A percentile compares a stretch with the other conserved stretches of the same genome.
phyloP scores from a whole-genome alignment of 2,888 invertebrate species.

The Odontocolon sp. region DNA sequence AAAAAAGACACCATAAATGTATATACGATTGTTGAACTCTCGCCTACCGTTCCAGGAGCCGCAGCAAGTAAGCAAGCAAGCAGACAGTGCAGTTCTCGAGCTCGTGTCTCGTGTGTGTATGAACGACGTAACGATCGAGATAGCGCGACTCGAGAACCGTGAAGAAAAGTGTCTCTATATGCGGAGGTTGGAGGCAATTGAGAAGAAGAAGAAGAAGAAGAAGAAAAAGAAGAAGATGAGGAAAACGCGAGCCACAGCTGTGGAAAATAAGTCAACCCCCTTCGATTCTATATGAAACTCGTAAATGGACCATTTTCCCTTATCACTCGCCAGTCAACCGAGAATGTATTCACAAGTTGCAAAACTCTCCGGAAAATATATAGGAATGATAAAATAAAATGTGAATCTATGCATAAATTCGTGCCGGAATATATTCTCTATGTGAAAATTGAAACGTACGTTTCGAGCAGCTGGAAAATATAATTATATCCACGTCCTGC shows the following conservation, averaged over 20 bases:
- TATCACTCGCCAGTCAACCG: conserved; percentile 17
- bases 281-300: conserved; percentile 35
- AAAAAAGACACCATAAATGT: conserved; percentile 42
- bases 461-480: conserved; percentile 22
- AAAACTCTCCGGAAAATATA: conserved; percentile 1
- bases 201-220: not conserved
- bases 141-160: conserved; percentile 40
- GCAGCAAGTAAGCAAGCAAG: not conserved
- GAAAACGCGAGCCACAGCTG: conserved; percentile 32
- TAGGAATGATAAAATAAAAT: not conserved
- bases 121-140: conserved; percentile 52
- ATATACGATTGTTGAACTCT: conserved; percentile 50
- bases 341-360: conserved; percentile 6
- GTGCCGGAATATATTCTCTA: not conserved
- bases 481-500: conserved; percentile 34
- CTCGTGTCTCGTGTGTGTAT: conserved; percentile 37
- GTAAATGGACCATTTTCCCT: conserved; percentile 36
- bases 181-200: conserved; percentile 20
- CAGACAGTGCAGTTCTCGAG: conserved; percentile 23
- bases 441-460: conserved; percentile 10
- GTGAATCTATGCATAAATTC: not conserved
- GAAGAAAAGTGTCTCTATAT: conserved; percentile 47
- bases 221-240: conserved; percentile 11
- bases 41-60: conserved; percentile 35
- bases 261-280: conserved; percentile 32